Evolutionary conservation across 2,113 vertebrate genomes (phyloP).

Genomic region (Heterocephalus glaber): DNA sequence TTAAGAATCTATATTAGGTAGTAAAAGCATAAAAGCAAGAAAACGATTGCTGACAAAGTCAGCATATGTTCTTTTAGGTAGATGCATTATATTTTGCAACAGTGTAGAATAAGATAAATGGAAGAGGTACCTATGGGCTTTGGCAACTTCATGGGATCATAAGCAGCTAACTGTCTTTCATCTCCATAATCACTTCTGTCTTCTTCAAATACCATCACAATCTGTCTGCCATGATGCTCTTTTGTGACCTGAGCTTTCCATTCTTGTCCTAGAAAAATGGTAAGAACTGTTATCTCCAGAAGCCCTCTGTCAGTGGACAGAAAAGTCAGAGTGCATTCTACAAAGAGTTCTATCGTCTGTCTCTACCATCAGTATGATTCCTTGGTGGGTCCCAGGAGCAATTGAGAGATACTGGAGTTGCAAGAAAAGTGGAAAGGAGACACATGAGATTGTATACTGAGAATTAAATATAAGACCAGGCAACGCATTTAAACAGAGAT

Average conservation of each 20-base stretch:
- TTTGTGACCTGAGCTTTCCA: neutral
- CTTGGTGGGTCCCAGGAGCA: neutral
- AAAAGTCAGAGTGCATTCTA: neutral
- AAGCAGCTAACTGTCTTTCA: neutral
- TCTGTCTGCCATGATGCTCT: neutral
- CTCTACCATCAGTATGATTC: neutral
- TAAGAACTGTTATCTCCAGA: neutral
- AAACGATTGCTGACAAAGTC: neutral
- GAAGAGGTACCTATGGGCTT: neutral
- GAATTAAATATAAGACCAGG: neutral
- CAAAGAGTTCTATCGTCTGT: neutral
- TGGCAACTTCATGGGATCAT: neutral
- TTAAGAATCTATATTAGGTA: neutral
- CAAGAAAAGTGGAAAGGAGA: neutral
- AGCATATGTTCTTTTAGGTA: neutral
- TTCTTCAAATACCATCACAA: neutral
- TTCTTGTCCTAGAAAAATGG: neutral
- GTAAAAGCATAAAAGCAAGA: conserved; percentile 27
- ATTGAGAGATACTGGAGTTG: neutral
- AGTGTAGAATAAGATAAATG: neutral
- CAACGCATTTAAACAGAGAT: neutral
- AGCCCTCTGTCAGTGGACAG: neutral
- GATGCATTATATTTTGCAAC: neutral
- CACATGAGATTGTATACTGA: neutral
- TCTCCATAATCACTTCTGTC: neutral